A percentile compares a stretch with the other conserved stretches of the same genome.
These are phyloP conservation scores for Candoia aspera DNA, from an alignment of 2,113 vertebrate species.

Conservation along the genomic window DNA sequence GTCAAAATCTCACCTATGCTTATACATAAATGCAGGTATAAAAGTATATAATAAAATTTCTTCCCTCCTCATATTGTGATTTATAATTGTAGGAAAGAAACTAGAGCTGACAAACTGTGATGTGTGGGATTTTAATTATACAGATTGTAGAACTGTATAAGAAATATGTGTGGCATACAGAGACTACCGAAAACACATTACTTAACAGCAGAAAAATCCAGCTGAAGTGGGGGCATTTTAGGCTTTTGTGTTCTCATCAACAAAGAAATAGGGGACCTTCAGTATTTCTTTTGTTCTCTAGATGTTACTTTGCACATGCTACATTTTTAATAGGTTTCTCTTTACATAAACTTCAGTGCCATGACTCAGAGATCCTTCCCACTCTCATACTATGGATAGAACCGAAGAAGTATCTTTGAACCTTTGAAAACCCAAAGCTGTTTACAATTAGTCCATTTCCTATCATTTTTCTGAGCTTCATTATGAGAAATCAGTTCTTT, in stretches of 20 bases:
- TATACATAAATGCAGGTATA: neutral
- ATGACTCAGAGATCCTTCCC: constrained; percentile 44
- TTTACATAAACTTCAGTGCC: neutral
- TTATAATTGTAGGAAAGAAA: constrained; percentile 24
- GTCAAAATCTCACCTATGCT: neutral
- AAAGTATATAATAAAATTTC: neutral
- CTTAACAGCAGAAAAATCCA: constrained; percentile 29
- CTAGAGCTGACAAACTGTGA: neutral
- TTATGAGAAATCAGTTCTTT: neutral
- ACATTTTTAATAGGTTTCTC: constrained; percentile 19
- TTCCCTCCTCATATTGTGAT: constrained; percentile 14
- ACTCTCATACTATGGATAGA: constrained; percentile 34
- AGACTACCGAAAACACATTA: constrained; percentile 3
- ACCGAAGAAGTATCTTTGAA: constrained; percentile 32
- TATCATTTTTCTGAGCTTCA: neutral
- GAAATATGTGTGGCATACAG: neutral
- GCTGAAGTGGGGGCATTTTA: constrained; percentile 22
- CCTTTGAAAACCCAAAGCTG: constrained; percentile 26
- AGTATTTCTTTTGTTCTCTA: constrained; percentile 11
- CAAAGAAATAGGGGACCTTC: constrained; percentile 20
- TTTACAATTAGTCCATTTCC: constrained; percentile 8
- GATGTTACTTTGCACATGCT: constrained; percentile 32
- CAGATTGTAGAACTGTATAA: neutral
- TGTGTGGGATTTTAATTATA: constrained; percentile 39
- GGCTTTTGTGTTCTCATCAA: constrained; percentile 24